Evolutionary conservation across 2,797 vertebrate genomes (phyloP), one percentile per base, ranked within the genome.

Genomic region (Ara ararauna): DNA sequence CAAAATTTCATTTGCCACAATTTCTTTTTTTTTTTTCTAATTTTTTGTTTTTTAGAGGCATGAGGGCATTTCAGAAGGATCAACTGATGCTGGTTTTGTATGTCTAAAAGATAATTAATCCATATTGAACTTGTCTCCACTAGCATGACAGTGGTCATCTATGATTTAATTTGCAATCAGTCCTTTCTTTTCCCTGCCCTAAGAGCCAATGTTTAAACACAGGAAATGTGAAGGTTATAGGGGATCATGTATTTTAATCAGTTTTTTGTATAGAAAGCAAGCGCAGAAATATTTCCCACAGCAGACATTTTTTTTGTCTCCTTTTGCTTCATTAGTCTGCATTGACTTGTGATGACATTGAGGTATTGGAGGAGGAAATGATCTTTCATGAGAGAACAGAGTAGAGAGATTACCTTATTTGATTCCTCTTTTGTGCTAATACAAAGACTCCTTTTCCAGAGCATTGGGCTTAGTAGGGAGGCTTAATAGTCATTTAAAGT

Each of bases 31-130:
- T 44, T 95, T 74, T 61, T 44, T 19, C 19, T 77, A 96, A 62
- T 68, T 62, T 78, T 96, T 68, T 68, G 22, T 68, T 58, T n/a
- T 58, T 34, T 13, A 97, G 95, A 98, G 95, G 79, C 97, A 97
- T 96, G 76, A 97, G 94, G 97, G 98, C 91, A 96, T 98, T 98
- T 98, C 71, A 95, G 90, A 97, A 96, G 94, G 97, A 97, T 98
- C 96, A 97, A 93, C 94, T 98, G 98, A 98, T 97, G 97, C 96
- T 98, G 98, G 98, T 98, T 99, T 98, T 96, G 98, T 98, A 98
- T 98, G 98, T 98, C 98, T 98, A 98, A 98, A 96, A 99, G 98
- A 98, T 98, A 99, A 98, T 98, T 99, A 97, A 98, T 98, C 98
- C 91, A 94, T 98, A 98, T 97, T 98, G 98, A 98, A 96, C 97